Evolutionary conservation across 2,113 vertebrate genomes (phyloP).

Genomic region (Macquaria australasica): DNA sequence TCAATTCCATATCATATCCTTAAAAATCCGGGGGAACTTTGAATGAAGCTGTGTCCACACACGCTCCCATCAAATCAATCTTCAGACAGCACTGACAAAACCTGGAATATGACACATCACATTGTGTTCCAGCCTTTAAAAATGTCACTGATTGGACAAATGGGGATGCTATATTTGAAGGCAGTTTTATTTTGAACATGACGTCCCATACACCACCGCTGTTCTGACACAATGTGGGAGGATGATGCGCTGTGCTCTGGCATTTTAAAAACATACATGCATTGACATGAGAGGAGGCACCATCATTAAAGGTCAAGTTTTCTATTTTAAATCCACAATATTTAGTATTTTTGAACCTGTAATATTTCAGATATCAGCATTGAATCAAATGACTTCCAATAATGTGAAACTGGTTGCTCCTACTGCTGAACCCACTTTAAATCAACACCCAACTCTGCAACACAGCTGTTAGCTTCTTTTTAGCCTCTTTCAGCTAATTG

Average conservation of each 20-base stretch:
- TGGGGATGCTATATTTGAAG: neutral
- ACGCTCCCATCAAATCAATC: neutral
- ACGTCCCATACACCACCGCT: neutral
- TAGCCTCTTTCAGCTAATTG: neutral
- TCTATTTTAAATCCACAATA: neutral
- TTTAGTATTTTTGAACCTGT: neutral
- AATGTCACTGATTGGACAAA: neutral
- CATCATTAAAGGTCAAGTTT: neutral
- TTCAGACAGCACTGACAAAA: neutral
- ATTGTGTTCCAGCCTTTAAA: neutral
- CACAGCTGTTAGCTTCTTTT: neutral
- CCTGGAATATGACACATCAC: neutral
- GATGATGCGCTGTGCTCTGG: neutral
- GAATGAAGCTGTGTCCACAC: neutral
- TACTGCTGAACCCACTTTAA: neutral
- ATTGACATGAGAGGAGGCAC: neutral
- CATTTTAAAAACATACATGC: neutral
- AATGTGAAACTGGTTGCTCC: neutral
- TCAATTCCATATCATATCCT: neutral
- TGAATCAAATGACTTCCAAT: neutral
- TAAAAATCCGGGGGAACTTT: neutral
- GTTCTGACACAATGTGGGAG: conserved; percentile 1
- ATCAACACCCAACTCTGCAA: neutral
- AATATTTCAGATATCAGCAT: neutral
- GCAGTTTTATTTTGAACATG: neutral